A percentile compares a stretch with the other conserved stretches of the same genome.
These are phyloP conservation scores for Ameiurus melas DNA, from an alignment of 2,113 vertebrate species.

Conservation along the genomic window DNA sequence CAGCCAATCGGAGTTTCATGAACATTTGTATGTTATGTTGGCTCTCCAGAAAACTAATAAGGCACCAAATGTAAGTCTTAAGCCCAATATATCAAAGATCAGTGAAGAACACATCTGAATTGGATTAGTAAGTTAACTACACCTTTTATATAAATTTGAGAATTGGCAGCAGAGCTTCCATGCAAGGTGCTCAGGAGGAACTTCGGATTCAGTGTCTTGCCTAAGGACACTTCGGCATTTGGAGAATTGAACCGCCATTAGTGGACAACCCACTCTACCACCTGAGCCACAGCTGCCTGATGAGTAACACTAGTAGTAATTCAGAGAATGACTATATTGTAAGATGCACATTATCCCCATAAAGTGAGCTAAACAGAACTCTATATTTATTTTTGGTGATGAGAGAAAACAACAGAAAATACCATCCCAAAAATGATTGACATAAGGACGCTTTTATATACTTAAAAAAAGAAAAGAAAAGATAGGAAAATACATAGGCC, in stretches of 20 bases:
- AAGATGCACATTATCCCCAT: background rate
- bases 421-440: background rate
- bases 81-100: background rate
- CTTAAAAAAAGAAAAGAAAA: background rate
- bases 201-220: too few species aligned
- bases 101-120: background rate
- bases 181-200: too few species aligned
- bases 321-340: background rate
- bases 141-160: background rate
- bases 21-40: background rate
- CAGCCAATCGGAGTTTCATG: background rate
- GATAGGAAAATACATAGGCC: too few species aligned
- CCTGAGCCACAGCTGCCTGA: too few species aligned
- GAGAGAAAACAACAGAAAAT: background rate
- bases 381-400: background rate
- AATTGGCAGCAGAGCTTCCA: too few species aligned
- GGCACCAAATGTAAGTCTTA: background rate
- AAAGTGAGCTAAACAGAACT: background rate
- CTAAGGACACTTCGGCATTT: too few species aligned
- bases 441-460: background rate
- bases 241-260: too few species aligned
- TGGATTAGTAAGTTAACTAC: background rate
- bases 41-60: background rate
- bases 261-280: too few species aligned
- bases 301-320: background rate